Evolutionary conservation across 1,140 invertebrate species (phyloP), one percentile per base, ranked within the genome.

Genomic region (Capitella teleta): DNA sequence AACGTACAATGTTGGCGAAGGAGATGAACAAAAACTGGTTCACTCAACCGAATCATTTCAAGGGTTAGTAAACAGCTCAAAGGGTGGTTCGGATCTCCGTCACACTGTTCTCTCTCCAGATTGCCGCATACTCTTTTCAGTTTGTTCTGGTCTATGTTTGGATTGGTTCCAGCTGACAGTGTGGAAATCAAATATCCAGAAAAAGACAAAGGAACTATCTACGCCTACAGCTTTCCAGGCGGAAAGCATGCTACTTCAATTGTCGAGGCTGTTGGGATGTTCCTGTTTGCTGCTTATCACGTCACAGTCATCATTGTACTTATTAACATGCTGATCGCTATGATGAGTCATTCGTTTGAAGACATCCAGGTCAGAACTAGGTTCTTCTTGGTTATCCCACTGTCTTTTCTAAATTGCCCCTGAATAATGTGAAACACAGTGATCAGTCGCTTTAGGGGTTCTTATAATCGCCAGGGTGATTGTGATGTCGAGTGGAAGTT

Each of bases 401-500:
- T 34, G 16, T 16, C 10, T 16, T 10, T 34, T 34, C 32, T 34
- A 10, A 10, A 34, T 12, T 34, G 30, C 30, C 30, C 8, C 30
- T n/a, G n/a, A 8, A 34, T 34, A 34, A 34, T 34, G 32, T 34
- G 10, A 16, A 10, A 34, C 16, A 34, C 10, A 1, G 32, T 12
- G 10, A 34, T 16, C 32, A 40, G 36, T 21, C 16, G 25, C 19
- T 12, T 6, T 40, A 1, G 8, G 8, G 21, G 38, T 18, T 40
- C 19, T 40, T 14, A 16, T n/a, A 16, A 40, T 34, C 38, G 25
- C n/a, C 53, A 88, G 85, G 85, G 87, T 79, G 77, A 86, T 60
- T 82, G 86, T 40, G 89, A 93, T 60, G 82, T 82, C 0, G 88
- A 93, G 73, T 94, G 89, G 89, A 94, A 94, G 68, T 94, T 93